Percentiles rank a stretch among this genome's conserved stretches.
Conservation (phyloP, 2,797 vertebrate species). For the Paramormyrops hopkinsi region DNA sequence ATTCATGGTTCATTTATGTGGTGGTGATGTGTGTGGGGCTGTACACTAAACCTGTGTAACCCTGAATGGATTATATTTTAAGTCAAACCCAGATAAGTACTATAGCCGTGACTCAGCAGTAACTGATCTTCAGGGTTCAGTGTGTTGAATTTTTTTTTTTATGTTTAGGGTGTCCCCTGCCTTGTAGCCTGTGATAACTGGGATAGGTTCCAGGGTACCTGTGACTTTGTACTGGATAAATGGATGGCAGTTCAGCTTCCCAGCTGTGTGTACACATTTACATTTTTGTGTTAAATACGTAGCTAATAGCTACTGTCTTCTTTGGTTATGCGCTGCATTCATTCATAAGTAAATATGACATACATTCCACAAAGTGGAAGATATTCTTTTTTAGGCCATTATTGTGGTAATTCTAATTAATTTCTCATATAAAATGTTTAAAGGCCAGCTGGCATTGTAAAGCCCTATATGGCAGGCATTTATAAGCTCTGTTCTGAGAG, state of each 20-base stretch:
- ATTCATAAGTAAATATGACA: neutral
- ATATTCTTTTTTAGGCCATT: neutral
- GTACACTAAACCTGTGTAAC: neutral
- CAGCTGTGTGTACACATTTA: neutral
- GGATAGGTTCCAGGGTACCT: neutral
- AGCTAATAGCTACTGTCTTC: neutral
- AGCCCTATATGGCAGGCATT: neutral
- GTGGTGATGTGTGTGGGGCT: neutral
- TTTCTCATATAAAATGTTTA: neutral
- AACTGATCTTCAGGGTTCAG: neutral
- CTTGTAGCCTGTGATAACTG: neutral
- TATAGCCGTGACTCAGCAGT: neutral
- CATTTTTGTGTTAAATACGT: neutral
- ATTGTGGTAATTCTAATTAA: neutral
- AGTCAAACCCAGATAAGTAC: neutral
- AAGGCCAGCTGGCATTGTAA: neutral
- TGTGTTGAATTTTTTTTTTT: neutral
- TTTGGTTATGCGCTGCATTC: neutral
- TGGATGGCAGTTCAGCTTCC: neutral
- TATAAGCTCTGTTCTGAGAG: neutral
- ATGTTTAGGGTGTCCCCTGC: neutral
- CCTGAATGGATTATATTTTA: neutral
- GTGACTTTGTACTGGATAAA: neutral
- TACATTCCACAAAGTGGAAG: neutral
- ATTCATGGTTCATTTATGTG: neutral